Conservation (phyloP, 2,888 invertebrate genomes). For the Margaritifera margaritifera region DNA sequence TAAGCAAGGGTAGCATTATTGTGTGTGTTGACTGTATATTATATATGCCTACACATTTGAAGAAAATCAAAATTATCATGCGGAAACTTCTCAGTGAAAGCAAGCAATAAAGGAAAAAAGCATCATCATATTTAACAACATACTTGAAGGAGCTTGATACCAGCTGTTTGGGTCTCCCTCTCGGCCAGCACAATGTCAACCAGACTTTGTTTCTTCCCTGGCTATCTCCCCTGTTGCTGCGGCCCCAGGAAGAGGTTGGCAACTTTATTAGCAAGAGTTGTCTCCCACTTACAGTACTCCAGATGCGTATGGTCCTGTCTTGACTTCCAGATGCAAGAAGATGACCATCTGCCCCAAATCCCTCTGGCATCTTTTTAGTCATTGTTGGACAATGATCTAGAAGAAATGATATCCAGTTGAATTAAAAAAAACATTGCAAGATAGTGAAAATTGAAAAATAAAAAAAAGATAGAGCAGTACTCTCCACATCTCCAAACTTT, state of each 20-base stretch:
- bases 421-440: neutral
- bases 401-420: neutral
- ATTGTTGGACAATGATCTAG: neutral
- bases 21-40: too few relatives aligned
- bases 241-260: constrained; percentile 43
- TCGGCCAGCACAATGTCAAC: constrained; percentile 76
- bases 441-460: too few relatives aligned
- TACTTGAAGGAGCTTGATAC: constrained; percentile 62
- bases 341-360: constrained; percentile 64
- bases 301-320: constrained; percentile 76
- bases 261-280: constrained; percentile 50
- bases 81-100: neutral
- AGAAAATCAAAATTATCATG: too few relatives aligned
- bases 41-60: too few relatives aligned
- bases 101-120: neutral
- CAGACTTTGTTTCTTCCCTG: constrained; percentile 52
- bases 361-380: constrained; percentile 2
- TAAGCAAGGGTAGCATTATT: too few relatives aligned
- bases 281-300: constrained; percentile 60
- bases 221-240: constrained; percentile 46
- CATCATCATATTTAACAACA: neutral
- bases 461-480: too few relatives aligned
- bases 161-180: constrained; percentile 42
- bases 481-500: too few relatives aligned
- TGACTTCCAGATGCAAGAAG: constrained; percentile 82